phyloP scores from a whole-genome alignment of 2,797 vertebrate genomes.

The Karalla daura region DNA sequence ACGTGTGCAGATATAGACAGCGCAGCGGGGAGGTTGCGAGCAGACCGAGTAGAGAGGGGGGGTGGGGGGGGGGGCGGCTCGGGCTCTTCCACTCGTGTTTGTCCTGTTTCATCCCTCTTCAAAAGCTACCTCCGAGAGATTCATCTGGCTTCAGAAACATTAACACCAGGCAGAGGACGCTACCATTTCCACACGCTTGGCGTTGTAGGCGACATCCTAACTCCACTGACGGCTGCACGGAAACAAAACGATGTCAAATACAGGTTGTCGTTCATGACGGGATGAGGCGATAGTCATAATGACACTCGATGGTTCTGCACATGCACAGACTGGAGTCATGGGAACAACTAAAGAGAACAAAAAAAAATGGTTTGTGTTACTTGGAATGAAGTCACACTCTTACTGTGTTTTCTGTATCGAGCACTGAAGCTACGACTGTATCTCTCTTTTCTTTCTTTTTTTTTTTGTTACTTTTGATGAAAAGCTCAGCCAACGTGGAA shows the following conservation, averaged over 20 bases:
- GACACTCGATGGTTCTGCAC: constrained; percentile 66
- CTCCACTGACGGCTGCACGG: constrained; percentile 62
- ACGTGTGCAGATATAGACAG: constrained; percentile 35
- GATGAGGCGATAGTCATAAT: constrained; percentile 81
- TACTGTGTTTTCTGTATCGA: not conserved
- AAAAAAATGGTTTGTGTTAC: constrained; percentile 53
- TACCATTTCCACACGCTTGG: constrained; percentile 45
- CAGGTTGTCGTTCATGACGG: constrained; percentile 72
- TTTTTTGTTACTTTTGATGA: too few relatives aligned
- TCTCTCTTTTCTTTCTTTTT: not conserved
- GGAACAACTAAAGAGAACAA: constrained; percentile 60
- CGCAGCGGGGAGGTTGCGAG: constrained; percentile 2
- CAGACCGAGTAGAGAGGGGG: too few relatives aligned
- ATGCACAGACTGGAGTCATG: constrained; percentile 70
- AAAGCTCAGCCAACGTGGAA: not conserved
- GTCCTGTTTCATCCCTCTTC: constrained; percentile 31
- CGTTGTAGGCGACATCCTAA: constrained; percentile 36
- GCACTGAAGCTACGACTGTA: not conserved
- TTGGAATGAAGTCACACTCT: constrained; percentile 34
- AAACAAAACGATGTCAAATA: constrained; percentile 55
- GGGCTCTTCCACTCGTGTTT: too few relatives aligned
- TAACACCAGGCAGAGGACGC: constrained; percentile 61
- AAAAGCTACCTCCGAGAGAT: constrained; percentile 33
- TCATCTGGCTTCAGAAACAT: constrained; percentile 62
- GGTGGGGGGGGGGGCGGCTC: too few relatives aligned